phyloP scores from a whole-genome alignment of 1,140 invertebrate genomes.

The Diachasmimorpha longicaudata region DNA sequence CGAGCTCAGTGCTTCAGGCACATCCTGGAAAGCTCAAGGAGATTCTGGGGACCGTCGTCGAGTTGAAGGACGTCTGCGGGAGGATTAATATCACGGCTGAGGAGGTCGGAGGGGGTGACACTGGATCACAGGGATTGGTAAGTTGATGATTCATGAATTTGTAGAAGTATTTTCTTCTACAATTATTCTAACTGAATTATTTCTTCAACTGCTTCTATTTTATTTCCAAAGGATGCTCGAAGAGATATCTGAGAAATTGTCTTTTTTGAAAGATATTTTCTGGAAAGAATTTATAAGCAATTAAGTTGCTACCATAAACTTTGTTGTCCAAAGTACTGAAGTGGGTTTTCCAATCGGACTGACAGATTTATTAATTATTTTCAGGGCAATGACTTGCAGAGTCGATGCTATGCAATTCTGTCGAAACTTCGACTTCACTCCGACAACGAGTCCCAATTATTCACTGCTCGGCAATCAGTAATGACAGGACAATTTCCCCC shows the following conservation, averaged over 20 bases:
- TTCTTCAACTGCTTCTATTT: no score
- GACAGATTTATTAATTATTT: not conserved
- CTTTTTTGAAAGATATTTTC: no score
- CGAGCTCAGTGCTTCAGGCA: conserved; percentile 48
- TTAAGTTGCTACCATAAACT: no score
- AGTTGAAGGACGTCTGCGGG: conserved; percentile 48
- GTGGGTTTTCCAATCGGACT: no score
- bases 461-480: conserved; percentile 40
- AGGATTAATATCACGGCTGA: conserved; percentile 48
- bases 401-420: conserved; percentile 48
- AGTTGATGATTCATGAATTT: conserved; percentile 8
- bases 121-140: conserved; percentile 42
- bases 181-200: no score
- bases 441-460: conserved; percentile 44
- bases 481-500: conserved; percentile 25
- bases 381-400: conserved; percentile 42
- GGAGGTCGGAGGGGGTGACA: conserved; percentile 51
- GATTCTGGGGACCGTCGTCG: conserved; percentile 47
- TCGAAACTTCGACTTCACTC: conserved; percentile 45
- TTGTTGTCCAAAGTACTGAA: no score
- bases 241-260: no score
- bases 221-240: no score
- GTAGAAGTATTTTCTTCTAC: not conserved
- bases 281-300: no score
- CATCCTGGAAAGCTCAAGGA: conserved; percentile 54